A percentile compares a stretch with the other conserved stretches of the same genome.
Conservation (phyloP, 92 coral and sea anemone genomes). For the Blastomussa wellsi region DNA sequence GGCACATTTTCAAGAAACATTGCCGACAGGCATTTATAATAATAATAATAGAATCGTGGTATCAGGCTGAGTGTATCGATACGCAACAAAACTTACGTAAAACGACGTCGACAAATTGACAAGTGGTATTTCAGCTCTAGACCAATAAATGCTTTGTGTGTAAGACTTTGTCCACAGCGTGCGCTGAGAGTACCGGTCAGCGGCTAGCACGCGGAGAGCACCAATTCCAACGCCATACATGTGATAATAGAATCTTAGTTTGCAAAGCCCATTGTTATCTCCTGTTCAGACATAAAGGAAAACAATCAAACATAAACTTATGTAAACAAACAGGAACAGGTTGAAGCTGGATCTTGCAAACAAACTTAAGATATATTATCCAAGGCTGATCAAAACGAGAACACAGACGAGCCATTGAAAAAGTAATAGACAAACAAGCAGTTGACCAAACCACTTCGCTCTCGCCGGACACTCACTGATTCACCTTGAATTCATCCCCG, state of each 20-base stretch:
- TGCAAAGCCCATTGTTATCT: conserved; percentile 75
- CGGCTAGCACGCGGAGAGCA: conserved; percentile 59
- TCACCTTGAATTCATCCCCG: too few species aligned
- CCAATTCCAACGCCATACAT: conserved; percentile 68
- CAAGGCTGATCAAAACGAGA: too few species aligned
- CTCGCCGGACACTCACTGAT: too few species aligned
- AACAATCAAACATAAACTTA: too few species aligned
- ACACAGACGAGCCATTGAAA: too few species aligned
- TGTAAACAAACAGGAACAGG: too few species aligned
- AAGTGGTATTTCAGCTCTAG: conserved; percentile 79
- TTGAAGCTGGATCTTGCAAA: too few species aligned
- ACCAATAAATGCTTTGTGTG: conserved; percentile 53
- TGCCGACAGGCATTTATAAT: neutral
- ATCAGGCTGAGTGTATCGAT: too few species aligned
- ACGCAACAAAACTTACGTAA: conserved; percentile 33
- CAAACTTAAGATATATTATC: too few species aligned
- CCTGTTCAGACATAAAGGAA: conserved; percentile 37
- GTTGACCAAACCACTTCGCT: too few species aligned
- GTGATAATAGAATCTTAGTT: conserved; percentile 77
- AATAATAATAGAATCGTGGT: neutral
- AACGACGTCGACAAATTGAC: conserved; percentile 71
- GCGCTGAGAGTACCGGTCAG: conserved; percentile 60
- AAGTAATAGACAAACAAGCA: too few species aligned
- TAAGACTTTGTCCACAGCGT: conserved; percentile 67
- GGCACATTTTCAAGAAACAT: neutral